Base-by-base conservation (phyloP, 2,797 vertebrate species). In the Anableps anableps region DNA sequence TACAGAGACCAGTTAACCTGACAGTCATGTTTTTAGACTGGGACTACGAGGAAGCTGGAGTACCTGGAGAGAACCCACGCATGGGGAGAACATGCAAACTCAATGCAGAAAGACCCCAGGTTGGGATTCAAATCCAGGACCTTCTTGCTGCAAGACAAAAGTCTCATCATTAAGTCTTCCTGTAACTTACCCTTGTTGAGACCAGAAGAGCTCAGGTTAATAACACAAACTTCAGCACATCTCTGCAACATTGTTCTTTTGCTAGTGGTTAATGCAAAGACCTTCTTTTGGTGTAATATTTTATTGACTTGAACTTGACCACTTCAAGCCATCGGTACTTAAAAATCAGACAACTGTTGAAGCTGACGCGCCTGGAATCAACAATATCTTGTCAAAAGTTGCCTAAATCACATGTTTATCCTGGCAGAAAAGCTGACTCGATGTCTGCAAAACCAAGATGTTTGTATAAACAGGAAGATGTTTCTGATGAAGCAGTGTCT, bases 361-460 rank as follows among this genome's bases (percentile, higher is more conserved):
- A 83, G 75, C 79, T 23, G 82, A 84, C 41, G 68, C 64, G 60
- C 23, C 85, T 82, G 80, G 60, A 86, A 82, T 87, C 86, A 78
- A 85, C 83, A 85, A 81, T 38, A 80, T 90, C 84, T 62, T 90
- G 85, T 90, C 84, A 76, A 72, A 84, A 93, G 89, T 85, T 87
- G 85, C 86, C 86, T 77, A 92, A 93, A 94, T 93, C 83, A 85
- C 81, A 91, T 23, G 80, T 87, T 83, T 89, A 72, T 58, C 77
- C 77, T 43, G 83, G 74, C 64, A 58, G 64, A 91, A 80, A 76
- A 66, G 90, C 91, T 91, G 92, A 94, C 83, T 92, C 91, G 85
- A 78, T 86, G 93, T 94, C 92, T 93, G 88, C 83, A 75, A 88
- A 83, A 88, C 85, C 62, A 76, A 76, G 80, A 51, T 45, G 71